Conservation (phyloP, 2,113 vertebrate genomes). For the rat (Rattus norvegicus) region GRCr8 NC_086023.1:72388001-72388500, state of each 20-base stretch:
- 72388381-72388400: neutral
- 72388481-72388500: neutral
- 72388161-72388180: neutral
- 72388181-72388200: neutral
- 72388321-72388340: neutral
- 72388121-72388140: neutral
- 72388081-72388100: neutral
- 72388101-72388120: neutral
- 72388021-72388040: neutral
- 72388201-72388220: neutral
- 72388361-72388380: neutral
- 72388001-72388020: neutral
- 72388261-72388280: neutral
- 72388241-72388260: neutral
- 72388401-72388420: neutral
- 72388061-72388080: slow-evolving; percentile 4
- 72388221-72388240: neutral
- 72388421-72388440: neutral
- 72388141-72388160: neutral
- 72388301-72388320: slow-evolving; percentile 18
- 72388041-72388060: neutral
- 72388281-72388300: neutral
- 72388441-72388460: neutral
- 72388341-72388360: neutral
- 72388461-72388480: neutral